phyloP scores from a whole-genome alignment of 2,888 invertebrate genomes.

The Dione juno region DNA sequence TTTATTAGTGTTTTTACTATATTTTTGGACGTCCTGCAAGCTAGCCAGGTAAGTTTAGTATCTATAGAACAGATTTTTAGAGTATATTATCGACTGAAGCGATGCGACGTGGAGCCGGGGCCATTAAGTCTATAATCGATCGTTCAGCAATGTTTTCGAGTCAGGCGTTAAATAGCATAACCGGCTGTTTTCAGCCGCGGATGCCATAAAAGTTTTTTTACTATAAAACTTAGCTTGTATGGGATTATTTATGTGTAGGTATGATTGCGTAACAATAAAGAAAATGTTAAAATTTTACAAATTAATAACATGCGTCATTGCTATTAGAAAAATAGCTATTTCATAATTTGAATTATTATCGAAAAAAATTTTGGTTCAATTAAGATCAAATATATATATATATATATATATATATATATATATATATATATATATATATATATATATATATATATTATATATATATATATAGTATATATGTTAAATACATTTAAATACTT shows the following conservation, averaged over 20 bases:
- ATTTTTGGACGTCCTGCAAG: slow-evolving; percentile 83
- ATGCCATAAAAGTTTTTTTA: slow-evolving; percentile 71
- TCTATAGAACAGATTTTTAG: slow-evolving; percentile 46
- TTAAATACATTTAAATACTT: no score
- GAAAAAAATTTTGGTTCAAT: no score
- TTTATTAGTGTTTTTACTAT: slow-evolving; percentile 84
- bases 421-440: no score
- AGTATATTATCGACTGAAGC: slow-evolving; percentile 43
- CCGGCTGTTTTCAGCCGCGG: slow-evolving; percentile 68
- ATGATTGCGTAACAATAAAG: slow-evolving; percentile 62
- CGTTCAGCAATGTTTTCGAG: slow-evolving; percentile 76
- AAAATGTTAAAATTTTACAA: slow-evolving; percentile 22
- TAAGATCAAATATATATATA: no score
- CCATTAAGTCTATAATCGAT: slow-evolving; percentile 77
- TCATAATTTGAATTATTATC: no score
- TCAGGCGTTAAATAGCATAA: slow-evolving; percentile 68
- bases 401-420: no score
- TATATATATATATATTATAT: no score
- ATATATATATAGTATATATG: no score
- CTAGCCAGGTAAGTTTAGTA: slow-evolving; percentile 79
- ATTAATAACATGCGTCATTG: slow-evolving; percentile 24
- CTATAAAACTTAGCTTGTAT: slow-evolving; percentile 52
- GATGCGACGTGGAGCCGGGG: slow-evolving; percentile 51
- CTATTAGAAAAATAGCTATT: background rate
- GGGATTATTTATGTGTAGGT: slow-evolving; percentile 50